These are phyloP conservation scores for Apogon hyalosoma DNA, from an alignment of 2,797 vertebrate genomes.

Conservation along the genomic window DNA sequence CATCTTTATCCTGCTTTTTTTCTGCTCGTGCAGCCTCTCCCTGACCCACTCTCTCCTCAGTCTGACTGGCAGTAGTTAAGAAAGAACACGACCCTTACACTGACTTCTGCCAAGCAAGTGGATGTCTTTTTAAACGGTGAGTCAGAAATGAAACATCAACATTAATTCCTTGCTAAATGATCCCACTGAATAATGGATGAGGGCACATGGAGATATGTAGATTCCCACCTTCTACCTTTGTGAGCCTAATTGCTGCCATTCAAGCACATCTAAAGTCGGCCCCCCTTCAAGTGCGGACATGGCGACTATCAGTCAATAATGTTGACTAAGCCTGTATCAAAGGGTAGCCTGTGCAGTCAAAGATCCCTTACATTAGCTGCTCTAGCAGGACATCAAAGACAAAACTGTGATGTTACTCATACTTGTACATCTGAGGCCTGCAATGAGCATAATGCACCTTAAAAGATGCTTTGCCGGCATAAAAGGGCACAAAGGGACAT, in stretches of 20 bases:
- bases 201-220: slow-evolving; percentile 75
- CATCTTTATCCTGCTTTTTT: slow-evolving; percentile 47
- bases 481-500: slow-evolving; percentile 34
- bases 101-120: slow-evolving; percentile 74
- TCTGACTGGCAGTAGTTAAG: slow-evolving; percentile 77
- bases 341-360: slow-evolving; percentile 63
- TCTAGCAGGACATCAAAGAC: slow-evolving; percentile 74
- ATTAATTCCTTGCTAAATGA: slow-evolving; percentile 84
- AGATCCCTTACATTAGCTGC: slow-evolving; percentile 74
- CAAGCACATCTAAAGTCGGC: slow-evolving; percentile 70
- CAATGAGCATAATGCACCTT: slow-evolving; percentile 62
- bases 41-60: slow-evolving; percentile 56
- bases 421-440: slow-evolving; percentile 60
- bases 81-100: slow-evolving; percentile 71
- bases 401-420: slow-evolving; percentile 52
- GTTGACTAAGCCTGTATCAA: slow-evolving; percentile 78
- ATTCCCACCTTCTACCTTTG: slow-evolving; percentile 81
- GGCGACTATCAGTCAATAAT: slow-evolving; percentile 78
- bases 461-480: slow-evolving; percentile 48
- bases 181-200: slow-evolving; percentile 84
- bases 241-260: slow-evolving; percentile 83
- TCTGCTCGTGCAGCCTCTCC: slow-evolving; percentile 13
- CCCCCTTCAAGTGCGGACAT: slow-evolving; percentile 59
- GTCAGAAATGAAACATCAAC: slow-evolving; percentile 83
- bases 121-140: slow-evolving; percentile 79